phyloP scores from a whole-genome alignment of 2,888 invertebrate genomes.

The Catocala nupta region DNA sequence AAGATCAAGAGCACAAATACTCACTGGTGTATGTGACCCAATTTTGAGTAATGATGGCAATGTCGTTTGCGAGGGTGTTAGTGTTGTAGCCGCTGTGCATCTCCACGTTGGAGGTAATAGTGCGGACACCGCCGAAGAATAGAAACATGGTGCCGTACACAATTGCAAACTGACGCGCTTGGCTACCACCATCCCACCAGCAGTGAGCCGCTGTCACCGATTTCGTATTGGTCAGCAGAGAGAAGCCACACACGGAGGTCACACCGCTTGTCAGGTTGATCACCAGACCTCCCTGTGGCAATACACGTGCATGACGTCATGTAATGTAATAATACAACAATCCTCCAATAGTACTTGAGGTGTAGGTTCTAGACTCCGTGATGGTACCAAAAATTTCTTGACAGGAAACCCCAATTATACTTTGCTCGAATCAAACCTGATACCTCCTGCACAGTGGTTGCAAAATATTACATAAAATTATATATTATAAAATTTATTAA shows the following conservation, averaged over 20 bases:
- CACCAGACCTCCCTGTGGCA: constrained; percentile 51
- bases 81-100: constrained; percentile 51
- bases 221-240: constrained; percentile 54
- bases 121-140: constrained; percentile 54
- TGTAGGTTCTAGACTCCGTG: too few species aligned
- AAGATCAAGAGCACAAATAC: constrained; percentile 7
- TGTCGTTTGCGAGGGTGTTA: constrained; percentile 52
- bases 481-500: too few species aligned
- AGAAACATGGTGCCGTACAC: constrained; percentile 59
- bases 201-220: constrained; percentile 62
- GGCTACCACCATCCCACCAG: constrained; percentile 57
- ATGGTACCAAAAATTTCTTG: too few species aligned
- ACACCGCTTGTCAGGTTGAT: constrained; percentile 53
- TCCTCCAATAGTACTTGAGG: too few species aligned
- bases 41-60: constrained; percentile 47
- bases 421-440: too few species aligned
- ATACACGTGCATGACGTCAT: too few species aligned
- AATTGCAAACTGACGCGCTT: constrained; percentile 60
- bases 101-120: constrained; percentile 49
- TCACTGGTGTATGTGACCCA: constrained; percentile 56
- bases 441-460: too few species aligned
- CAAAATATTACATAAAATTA: too few species aligned
- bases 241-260: constrained; percentile 57
- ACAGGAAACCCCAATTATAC: too few species aligned
- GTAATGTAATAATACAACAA: too few species aligned